These are phyloP conservation scores for Mugil cephalus DNA, from an alignment of 2,113 vertebrate species.

Conservation along the genomic window DNA sequence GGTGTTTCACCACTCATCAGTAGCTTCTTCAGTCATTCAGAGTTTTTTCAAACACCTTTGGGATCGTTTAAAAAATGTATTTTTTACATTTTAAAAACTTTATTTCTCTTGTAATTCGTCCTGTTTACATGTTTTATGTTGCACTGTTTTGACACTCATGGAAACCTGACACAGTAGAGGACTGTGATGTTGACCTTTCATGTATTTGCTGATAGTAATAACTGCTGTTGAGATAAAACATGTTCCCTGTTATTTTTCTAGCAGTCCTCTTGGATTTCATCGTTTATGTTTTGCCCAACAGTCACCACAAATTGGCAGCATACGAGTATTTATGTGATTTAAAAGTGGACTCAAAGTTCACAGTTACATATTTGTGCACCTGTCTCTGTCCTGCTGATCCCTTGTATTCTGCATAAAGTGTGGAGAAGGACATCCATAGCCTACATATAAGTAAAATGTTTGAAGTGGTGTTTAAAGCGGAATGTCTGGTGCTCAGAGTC, in stretches of 20 bases:
- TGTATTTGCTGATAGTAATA: constrained; percentile 1
- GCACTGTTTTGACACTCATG: constrained; percentile 50
- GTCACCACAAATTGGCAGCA: constrained; percentile 31
- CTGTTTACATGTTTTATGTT: constrained; percentile 48
- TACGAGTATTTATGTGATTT: no score
- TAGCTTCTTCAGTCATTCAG: no score
- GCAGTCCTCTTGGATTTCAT: neutral
- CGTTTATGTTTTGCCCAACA: neutral
- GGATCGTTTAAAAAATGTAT: no score
- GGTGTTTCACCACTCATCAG: no score
- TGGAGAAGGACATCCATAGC: neutral
- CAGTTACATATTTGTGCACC: neutral
- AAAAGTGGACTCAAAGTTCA: neutral
- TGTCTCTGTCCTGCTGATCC: constrained; percentile 3
- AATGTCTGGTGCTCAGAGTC: constrained; percentile 32
- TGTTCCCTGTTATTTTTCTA: neutral
- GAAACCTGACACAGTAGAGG: constrained; percentile 13
- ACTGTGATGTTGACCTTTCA: constrained; percentile 3
- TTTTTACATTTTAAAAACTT: neutral
- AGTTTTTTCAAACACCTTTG: no score
- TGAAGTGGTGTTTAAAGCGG: constrained; percentile 4
- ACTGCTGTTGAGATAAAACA: constrained; percentile 53
- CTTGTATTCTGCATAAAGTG: neutral
- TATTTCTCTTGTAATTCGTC: constrained; percentile 6
- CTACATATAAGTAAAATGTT: no score